Evolutionary conservation across 2,888 invertebrate genomes (phyloP).

Genomic region (Dasysyrphus tricinctus): DNA sequence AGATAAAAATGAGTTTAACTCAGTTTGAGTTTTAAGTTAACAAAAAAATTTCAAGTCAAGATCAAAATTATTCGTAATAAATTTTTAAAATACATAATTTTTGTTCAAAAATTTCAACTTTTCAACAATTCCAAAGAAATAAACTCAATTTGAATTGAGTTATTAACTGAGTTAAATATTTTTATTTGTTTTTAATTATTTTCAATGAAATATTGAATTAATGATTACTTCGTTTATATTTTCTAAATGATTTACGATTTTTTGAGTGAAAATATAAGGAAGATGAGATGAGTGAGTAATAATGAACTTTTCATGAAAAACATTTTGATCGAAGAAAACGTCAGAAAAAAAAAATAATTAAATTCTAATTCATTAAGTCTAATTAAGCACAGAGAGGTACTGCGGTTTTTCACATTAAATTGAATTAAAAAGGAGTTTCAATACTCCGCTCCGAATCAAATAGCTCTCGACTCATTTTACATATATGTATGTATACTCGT

Average conservation of each 20-base stretch:
- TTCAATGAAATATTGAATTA: neutral
- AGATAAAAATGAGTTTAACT: neutral
- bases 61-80: too few species aligned
- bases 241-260: neutral
- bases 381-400: conserved; percentile 63
- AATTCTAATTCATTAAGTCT: conserved; percentile 34
- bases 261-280: conserved; percentile 41
- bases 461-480: conserved; percentile 14
- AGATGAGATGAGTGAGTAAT: conserved; percentile 27
- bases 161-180: neutral
- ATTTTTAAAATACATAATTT: too few species aligned
- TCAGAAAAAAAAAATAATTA: conserved; percentile 69
- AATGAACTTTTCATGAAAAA: conserved; percentile 66
- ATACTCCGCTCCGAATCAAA: neutral
- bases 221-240: conserved; percentile 54
- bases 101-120: too few species aligned
- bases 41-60: too few species aligned
- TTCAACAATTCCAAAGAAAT: neutral
- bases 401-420: conserved; percentile 31
- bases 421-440: conserved; percentile 7
- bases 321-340: conserved; percentile 67
- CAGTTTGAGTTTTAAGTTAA: neutral
- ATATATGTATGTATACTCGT: neutral
- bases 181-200: neutral
- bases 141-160: neutral